Percentiles rank a stretch among this genome's conserved stretches.
Evolutionary conservation across 2,797 vertebrate genomes (phyloP).

Genomic region (Crenichthys baileyi): DNA sequence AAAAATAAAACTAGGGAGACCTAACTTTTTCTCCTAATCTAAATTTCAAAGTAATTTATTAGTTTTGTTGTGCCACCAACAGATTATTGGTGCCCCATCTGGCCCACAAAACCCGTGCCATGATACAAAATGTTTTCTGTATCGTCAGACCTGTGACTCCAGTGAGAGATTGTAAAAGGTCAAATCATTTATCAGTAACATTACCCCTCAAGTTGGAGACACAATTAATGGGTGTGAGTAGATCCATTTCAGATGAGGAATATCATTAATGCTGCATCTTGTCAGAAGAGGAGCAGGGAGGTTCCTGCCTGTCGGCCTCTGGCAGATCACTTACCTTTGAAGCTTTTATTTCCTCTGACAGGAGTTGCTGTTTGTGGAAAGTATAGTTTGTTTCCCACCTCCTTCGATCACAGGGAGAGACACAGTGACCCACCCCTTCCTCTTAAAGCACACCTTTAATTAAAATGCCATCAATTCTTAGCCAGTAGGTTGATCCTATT

Average conservation of each 20-base stretch:
- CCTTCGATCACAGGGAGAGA: slow-evolving; percentile 3
- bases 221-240: slow-evolving; percentile 21
- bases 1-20: too few relatives aligned
- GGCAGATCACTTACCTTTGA: slow-evolving; percentile 57
- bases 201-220: slow-evolving; percentile 6
- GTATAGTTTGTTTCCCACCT: slow-evolving; percentile 31
- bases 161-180: neutral
- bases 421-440: neutral
- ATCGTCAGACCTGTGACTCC: neutral
- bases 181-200: slow-evolving; percentile 26
- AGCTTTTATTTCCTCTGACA: slow-evolving; percentile 48
- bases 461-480: neutral
- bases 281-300: slow-evolving; percentile 29
- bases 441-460: neutral
- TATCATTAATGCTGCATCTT: slow-evolving; percentile 34
- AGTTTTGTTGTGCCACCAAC: neutral
- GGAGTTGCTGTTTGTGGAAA: slow-evolving; percentile 37
- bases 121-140: neutral
- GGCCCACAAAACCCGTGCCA: neutral
- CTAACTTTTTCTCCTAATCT: neutral
- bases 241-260: slow-evolving; percentile 14
- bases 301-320: slow-evolving; percentile 25
- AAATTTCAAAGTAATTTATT: neutral
- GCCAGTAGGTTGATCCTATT: neutral
- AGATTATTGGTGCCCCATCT: neutral